phyloP scores from a whole-genome alignment of 2,888 invertebrate genomes.

The Coelinius sp. region DNA sequence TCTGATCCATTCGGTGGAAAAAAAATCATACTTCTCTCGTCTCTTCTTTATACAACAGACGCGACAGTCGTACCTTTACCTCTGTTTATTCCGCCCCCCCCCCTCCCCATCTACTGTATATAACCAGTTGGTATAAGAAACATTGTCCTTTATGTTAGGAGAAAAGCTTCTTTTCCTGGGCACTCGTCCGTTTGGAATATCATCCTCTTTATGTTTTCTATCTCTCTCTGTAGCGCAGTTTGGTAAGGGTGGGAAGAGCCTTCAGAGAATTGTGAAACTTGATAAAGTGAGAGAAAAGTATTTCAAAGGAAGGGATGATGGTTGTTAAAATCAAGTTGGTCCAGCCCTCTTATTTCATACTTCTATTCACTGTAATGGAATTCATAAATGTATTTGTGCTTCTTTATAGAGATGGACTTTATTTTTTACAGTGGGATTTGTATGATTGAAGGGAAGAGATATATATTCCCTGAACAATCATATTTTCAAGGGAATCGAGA shows the following conservation, averaged over 20 bases:
- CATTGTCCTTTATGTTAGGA: neutral
- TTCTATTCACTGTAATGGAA: neutral
- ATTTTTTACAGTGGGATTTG: too few species aligned
- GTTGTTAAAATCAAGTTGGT: neutral
- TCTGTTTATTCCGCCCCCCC: too few species aligned
- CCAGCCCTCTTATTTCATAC: neutral
- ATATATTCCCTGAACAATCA: too few species aligned
- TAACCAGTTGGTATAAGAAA: neutral
- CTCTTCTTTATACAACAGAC: constrained; percentile 3
- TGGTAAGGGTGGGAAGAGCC: neutral
- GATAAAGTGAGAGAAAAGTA: neutral
- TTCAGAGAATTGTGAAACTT: neutral
- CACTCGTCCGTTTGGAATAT: constrained; percentile 21
- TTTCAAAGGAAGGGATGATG: neutral
- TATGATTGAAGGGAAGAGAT: too few species aligned
- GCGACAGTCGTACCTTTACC: neutral
- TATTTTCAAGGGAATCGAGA: too few species aligned
- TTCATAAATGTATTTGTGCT: neutral
- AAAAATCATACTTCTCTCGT: neutral
- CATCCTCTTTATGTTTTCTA: constrained; percentile 10
- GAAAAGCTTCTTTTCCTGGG: constrained; percentile 8
- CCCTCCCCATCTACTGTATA: neutral
- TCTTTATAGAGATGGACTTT: neutral
- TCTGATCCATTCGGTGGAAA: constrained; percentile 14
- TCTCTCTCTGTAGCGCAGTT: neutral